Evolutionary conservation across 2,888 invertebrate genomes (phyloP).

Genomic region (Nysson spinosus): DNA sequence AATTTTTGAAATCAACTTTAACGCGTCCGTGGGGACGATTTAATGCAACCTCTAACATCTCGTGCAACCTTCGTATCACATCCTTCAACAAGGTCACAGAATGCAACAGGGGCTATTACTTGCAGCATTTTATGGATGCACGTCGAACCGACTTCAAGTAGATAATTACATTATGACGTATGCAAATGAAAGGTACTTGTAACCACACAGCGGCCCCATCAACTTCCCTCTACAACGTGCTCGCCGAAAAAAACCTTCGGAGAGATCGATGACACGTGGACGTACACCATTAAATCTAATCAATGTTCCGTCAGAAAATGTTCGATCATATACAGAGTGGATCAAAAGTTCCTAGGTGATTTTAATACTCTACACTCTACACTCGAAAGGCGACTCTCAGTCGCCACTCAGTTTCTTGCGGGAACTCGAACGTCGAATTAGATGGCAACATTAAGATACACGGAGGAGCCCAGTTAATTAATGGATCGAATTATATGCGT

Average conservation of each 20-base stretch:
- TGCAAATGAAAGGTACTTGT: slow-evolving; percentile 33
- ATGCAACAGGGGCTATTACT: slow-evolving; percentile 2
- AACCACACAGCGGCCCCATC: slow-evolving; percentile 9
- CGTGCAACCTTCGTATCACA: background rate
- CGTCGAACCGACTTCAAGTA: slow-evolving; percentile 13
- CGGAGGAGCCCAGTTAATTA: no score
- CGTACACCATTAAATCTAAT: slow-evolving; percentile 18
- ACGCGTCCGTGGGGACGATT: background rate
- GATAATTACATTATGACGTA: slow-evolving; percentile 34
- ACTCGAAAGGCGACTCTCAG: no score
- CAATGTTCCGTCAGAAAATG: background rate
- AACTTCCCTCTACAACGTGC: background rate
- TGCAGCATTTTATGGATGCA: slow-evolving; percentile 19
- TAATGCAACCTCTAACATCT: background rate
- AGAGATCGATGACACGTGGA: slow-evolving; percentile 31
- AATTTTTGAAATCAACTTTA: no score
- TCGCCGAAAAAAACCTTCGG: slow-evolving; percentile 33
- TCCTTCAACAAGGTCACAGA: slow-evolving; percentile 20
- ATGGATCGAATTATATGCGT: no score
- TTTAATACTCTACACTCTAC: no score
- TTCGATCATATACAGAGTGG: no score
- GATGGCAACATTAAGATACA: no score
- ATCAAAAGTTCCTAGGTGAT: background rate
- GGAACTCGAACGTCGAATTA: no score
- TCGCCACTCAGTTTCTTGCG: no score